These are phyloP conservation scores for Argyresthia goedartella DNA, from an alignment of 2,888 invertebrate genomes.

Conservation along the genomic window DNA sequence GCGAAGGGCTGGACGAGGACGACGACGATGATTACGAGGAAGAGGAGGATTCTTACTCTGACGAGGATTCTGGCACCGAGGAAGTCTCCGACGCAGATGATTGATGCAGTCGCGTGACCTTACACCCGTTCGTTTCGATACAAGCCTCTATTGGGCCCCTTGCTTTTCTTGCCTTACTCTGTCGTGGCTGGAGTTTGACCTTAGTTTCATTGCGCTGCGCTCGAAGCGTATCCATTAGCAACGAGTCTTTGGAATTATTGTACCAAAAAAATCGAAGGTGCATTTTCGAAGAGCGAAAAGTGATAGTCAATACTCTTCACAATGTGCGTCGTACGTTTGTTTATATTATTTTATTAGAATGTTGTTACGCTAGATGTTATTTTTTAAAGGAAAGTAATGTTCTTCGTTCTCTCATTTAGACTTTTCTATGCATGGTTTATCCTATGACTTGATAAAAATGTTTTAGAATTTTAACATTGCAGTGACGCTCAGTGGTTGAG, in stretches of 20 bases:
- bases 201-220: conserved; percentile 17
- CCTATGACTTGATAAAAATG: conserved; percentile 55
- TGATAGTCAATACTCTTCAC: conserved; percentile 27
- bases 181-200: not conserved
- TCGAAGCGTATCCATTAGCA: conserved; percentile 13
- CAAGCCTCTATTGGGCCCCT: not conserved
- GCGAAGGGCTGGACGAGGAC: conserved; percentile 86
- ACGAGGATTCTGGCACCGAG: conserved; percentile 63
- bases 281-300: conserved; percentile 26
- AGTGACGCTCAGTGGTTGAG: conserved; percentile 12
- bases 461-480: conserved; percentile 28
- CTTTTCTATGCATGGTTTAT: conserved; percentile 59
- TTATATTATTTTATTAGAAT: conserved; percentile 35
- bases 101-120: conserved; percentile 29
- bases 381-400: conserved; percentile 17
- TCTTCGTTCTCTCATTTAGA: conserved; percentile 24
- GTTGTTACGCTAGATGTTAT: conserved; percentile 50
- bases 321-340: not conserved
- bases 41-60: conserved; percentile 67
- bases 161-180: not conserved
- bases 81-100: conserved; percentile 63
- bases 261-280: conserved; percentile 22
- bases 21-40: conserved; percentile 81
- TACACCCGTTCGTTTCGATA: not conserved
- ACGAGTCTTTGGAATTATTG: conserved; percentile 22